phyloP scores from a whole-genome alignment of 2,888 invertebrate species.

The Lumbricus terrestris region DNA sequence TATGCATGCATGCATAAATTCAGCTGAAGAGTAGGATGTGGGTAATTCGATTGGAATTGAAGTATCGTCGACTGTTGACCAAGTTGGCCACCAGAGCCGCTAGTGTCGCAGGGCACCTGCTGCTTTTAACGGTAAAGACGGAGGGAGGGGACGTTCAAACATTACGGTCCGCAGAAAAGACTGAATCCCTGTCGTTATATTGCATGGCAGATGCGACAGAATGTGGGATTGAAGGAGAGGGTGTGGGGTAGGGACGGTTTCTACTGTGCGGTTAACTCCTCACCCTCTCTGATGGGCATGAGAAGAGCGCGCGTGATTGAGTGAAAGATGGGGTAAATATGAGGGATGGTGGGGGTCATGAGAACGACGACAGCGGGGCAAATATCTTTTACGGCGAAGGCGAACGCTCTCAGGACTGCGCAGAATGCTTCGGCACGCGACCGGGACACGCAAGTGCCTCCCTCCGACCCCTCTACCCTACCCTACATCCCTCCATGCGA shows the following conservation, averaged over 20 bases:
- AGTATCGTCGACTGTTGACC: background rate
- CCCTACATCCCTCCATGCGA: background rate
- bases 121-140: background rate
- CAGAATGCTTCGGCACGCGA: slow-evolving; percentile 11
- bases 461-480: background rate
- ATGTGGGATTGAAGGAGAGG: background rate
- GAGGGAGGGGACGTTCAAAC: background rate
- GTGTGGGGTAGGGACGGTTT: no score
- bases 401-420: background rate
- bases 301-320: background rate
- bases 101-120: background rate
- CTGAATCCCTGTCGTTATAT: background rate
- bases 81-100: background rate
- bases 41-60: background rate
- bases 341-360: slow-evolving; percentile 7
- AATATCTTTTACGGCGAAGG: background rate
- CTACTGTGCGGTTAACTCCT: no score
- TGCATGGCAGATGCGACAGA: background rate
- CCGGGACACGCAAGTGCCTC: background rate
- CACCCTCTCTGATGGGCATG: background rate
- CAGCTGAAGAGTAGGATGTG: background rate
- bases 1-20: background rate
- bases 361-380: background rate
- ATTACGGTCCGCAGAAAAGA: background rate
- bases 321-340: background rate